Evolutionary conservation across 2,888 invertebrate genomes (phyloP).

Genomic region (Schrankia costaestrigalis): DNA sequence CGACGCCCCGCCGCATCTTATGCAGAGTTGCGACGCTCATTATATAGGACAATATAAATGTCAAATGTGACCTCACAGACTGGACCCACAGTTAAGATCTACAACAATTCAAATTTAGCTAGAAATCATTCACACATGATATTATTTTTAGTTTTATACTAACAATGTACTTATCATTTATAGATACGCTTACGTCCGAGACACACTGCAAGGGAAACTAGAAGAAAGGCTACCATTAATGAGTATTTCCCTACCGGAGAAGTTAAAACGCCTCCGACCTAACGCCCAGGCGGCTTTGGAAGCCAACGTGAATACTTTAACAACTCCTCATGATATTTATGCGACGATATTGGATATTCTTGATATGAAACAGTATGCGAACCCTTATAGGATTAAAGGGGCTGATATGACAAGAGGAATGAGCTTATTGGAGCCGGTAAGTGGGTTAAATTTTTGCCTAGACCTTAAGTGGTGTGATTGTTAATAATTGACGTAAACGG

Average conservation of each 20-base stretch:
- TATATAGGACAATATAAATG: too few relatives aligned
- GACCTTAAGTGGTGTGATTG: neutral
- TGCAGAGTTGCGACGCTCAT: too few relatives aligned
- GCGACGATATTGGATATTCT: slow-evolving; percentile 83
- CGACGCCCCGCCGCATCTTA: too few relatives aligned
- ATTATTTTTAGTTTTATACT: too few relatives aligned
- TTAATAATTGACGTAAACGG: neutral
- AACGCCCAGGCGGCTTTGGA: slow-evolving; percentile 81
- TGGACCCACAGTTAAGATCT: too few relatives aligned
- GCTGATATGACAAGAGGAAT: slow-evolving; percentile 80
- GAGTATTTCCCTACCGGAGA: slow-evolving; percentile 87
- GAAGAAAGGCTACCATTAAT: slow-evolving; percentile 96
- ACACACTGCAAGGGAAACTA: slow-evolving; percentile 93
- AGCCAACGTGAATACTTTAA: slow-evolving; percentile 84
- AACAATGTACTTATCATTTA: neutral
- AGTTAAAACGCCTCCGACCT: slow-evolving; percentile 82
- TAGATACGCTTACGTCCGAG: slow-evolving; percentile 90
- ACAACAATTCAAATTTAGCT: too few relatives aligned
- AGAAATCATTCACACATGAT: too few relatives aligned
- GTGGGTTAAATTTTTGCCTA: slow-evolving; percentile 8
- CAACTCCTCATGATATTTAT: slow-evolving; percentile 95
- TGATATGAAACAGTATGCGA: slow-evolving; percentile 58
- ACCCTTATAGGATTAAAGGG: slow-evolving; percentile 61
- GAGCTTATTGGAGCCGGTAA: slow-evolving; percentile 83
- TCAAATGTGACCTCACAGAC: too few relatives aligned